These are phyloP conservation scores for Amorpha juglandis DNA, from an alignment of 2,888 invertebrate species.

Conservation along the genomic window DNA sequence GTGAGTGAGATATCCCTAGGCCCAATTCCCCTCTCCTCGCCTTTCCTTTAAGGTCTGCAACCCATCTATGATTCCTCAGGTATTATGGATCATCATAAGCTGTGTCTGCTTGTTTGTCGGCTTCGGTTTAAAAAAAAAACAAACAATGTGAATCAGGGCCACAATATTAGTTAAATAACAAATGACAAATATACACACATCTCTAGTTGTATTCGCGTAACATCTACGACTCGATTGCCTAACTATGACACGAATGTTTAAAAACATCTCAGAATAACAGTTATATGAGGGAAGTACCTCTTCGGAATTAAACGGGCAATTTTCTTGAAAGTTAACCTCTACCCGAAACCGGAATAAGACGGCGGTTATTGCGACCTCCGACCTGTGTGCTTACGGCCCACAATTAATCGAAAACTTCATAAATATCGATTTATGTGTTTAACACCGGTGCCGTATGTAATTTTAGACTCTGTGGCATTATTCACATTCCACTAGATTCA, in stretches of 20 bases:
- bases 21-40: no score
- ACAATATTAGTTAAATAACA: no score
- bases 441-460: constrained; percentile 17
- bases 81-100: no score
- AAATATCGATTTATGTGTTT: constrained; percentile 20
- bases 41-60: no score
- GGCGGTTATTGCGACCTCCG: constrained; percentile 19
- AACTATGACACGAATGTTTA: neutral
- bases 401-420: constrained; percentile 22
- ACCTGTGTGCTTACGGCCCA: constrained; percentile 4
- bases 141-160: no score
- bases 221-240: neutral
- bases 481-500: neutral
- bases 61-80: no score
- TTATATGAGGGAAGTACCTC: constrained; percentile 7
- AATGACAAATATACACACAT: no score
- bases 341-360: constrained; percentile 13
- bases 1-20: no score
- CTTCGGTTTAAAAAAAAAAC: no score
- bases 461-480: constrained; percentile 1
- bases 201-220: neutral
- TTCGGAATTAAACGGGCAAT: constrained; percentile 10
- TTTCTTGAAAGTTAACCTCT: constrained; percentile 24
- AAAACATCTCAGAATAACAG: neutral
- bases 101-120: no score